Evolutionary conservation across 2,797 vertebrate species (phyloP).

Genomic region (Zalophus californianus): DNA sequence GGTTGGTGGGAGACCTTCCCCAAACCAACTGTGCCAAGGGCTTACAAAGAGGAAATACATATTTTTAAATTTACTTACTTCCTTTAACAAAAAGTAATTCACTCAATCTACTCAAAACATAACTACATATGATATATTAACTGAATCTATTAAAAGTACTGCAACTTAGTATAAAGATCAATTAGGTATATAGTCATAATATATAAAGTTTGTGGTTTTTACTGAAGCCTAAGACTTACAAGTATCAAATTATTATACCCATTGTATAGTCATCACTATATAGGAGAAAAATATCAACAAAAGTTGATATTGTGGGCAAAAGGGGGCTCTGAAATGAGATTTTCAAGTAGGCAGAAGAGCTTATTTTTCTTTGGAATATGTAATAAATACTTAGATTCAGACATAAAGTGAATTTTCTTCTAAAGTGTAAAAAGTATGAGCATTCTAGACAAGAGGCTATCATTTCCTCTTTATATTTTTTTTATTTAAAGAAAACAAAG

Average conservation of each 20-base stretch:
- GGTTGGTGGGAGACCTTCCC: slow-evolving; percentile 57
- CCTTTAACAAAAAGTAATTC: slow-evolving; percentile 8
- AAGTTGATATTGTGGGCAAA: not conserved
- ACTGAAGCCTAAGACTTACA: not conserved
- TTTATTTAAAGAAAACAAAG: slow-evolving; percentile 42
- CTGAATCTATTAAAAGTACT: not conserved
- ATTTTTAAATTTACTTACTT: not conserved
- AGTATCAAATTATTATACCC: slow-evolving; percentile 8
- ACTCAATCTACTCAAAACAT: not conserved
- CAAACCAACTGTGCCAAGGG: slow-evolving; percentile 58
- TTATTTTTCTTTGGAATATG: not conserved
- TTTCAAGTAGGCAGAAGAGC: not conserved
- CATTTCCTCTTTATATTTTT: not conserved
- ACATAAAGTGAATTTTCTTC: not conserved
- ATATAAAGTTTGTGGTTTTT: not conserved
- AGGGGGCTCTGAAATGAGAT: not conserved
- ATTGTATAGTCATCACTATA: not conserved
- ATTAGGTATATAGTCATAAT: not conserved
- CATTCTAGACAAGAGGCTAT: not conserved
- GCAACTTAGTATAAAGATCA: slow-evolving; percentile 21
- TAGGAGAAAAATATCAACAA: not conserved
- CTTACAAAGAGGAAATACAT: not conserved
- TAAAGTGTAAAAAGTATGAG: not conserved
- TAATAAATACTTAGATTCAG: slow-evolving; percentile 42
- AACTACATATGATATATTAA: not conserved